A percentile compares a stretch with the other conserved stretches of the same genome.
phyloP scores from a whole-genome alignment of 2,113 vertebrate species.

The Athene noctua region DNA sequence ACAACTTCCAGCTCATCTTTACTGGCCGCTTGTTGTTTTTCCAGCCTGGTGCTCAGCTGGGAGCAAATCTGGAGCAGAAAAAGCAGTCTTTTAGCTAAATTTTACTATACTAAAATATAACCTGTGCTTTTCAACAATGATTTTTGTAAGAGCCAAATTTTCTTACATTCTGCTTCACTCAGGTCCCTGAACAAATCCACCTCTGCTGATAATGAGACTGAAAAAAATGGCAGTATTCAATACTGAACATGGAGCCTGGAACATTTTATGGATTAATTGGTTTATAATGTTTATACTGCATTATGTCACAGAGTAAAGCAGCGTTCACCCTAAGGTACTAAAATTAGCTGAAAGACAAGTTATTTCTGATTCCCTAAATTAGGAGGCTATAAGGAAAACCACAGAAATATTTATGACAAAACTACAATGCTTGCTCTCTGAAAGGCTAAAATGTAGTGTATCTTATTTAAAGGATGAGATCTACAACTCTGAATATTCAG shows the following conservation, averaged over 20 bases:
- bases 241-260: background rate
- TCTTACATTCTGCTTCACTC: background rate
- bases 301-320: background rate
- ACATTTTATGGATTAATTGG: background rate
- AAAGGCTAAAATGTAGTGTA: background rate
- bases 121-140: background rate
- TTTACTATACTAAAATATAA: background rate
- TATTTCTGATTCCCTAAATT: background rate
- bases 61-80: slow-evolving; percentile 89
- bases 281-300: background rate
- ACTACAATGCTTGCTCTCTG: background rate
- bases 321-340: background rate
- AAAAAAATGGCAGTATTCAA: background rate
- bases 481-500: background rate
- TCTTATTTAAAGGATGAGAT: background rate
- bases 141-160: background rate
- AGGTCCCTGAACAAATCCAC: background rate
- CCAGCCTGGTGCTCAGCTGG: slow-evolving; percentile 93
- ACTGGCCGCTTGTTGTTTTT: slow-evolving; percentile 92
- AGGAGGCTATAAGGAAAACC: background rate
- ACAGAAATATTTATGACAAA: background rate
- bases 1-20: slow-evolving; percentile 96
- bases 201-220: background rate
- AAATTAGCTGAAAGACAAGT: background rate
- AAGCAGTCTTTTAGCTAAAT: slow-evolving; percentile 5